These are phyloP conservation scores for Mnemiopsis leidyi DNA, from an alignment of 37 sponge, comb jelly and placozoan genomes.

Conservation along the genomic window DNA sequence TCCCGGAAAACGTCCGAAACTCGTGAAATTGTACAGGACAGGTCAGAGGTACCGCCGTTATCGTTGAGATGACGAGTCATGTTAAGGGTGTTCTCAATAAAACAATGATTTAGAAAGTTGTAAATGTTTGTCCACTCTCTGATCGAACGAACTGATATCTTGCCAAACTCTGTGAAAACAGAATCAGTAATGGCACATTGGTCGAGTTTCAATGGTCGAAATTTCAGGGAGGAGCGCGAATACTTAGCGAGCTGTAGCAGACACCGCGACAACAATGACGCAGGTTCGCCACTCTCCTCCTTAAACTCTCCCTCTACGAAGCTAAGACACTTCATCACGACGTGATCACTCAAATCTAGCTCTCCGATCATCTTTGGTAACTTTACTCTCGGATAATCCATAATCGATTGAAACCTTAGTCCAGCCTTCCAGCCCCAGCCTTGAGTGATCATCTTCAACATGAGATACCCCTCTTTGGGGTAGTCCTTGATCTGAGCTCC, in stretches of 20 bases:
- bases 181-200: background rate
- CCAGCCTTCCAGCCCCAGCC: slow-evolving; percentile 43
- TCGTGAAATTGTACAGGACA: background rate
- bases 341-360: background rate
- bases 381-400: background rate
- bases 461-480: background rate
- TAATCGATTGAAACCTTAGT: background rate
- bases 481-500: background rate
- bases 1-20: background rate
- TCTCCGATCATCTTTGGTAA: background rate
- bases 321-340: background rate
- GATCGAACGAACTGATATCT: background rate
- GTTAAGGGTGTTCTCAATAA: background rate
- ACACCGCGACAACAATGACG: background rate
- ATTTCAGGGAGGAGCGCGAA: background rate
- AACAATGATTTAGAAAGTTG: background rate
- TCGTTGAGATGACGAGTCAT: background rate
- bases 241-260: slow-evolving; percentile 15
- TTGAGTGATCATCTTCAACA: background rate
- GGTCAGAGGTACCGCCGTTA: background rate
- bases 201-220: background rate
- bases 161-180: background rate
- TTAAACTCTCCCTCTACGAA: background rate
- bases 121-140: slow-evolving; percentile 7
- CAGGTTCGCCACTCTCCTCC: background rate